Evolutionary conservation across 1,140 invertebrate genomes (phyloP).

Genomic region (Aphaenogaster ashmeadi): DNA sequence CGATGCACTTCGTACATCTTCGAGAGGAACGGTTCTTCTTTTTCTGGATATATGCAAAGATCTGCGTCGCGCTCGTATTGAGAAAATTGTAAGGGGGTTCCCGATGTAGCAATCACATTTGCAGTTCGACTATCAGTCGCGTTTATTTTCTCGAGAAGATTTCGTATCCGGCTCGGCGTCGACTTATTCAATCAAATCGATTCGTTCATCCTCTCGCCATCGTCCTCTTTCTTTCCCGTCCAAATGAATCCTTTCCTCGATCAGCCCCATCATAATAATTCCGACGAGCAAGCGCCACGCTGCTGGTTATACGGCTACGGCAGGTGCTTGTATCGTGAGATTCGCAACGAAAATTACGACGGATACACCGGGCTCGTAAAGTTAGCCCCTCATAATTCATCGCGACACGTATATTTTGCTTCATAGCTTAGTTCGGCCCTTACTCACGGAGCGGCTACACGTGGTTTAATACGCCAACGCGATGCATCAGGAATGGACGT

Average conservation of each 20-base stretch:
- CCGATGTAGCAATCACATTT: slow-evolving; percentile 27
- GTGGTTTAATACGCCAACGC: slow-evolving; percentile 14
- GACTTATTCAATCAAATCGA: neutral
- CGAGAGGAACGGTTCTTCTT: neutral
- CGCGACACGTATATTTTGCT: slow-evolving; percentile 59
- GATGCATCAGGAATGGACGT: slow-evolving; percentile 59
- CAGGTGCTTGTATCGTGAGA: slow-evolving; percentile 35
- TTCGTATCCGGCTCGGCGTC: neutral
- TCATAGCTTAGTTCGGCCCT: slow-evolving; percentile 41
- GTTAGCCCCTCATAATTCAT: slow-evolving; percentile 65
- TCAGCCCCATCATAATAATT: slow-evolving; percentile 39
- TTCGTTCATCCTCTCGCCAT: neutral
- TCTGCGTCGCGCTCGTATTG: slow-evolving; percentile 14
- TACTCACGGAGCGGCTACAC: slow-evolving; percentile 51
- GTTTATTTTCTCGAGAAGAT: slow-evolving; percentile 22
- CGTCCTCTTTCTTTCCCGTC: neutral
- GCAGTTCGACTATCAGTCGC: neutral
- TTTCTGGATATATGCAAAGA: neutral
- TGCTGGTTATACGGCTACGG: neutral
- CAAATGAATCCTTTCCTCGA: neutral
- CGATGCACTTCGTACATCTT: slow-evolving; percentile 34
- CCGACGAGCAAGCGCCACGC: too few species aligned
- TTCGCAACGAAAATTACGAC: slow-evolving; percentile 43
- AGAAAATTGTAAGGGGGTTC: slow-evolving; percentile 24
- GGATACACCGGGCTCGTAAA: slow-evolving; percentile 30